Conservation (phyloP, 2,797 vertebrate genomes). For the Ispidina picta region DNA sequence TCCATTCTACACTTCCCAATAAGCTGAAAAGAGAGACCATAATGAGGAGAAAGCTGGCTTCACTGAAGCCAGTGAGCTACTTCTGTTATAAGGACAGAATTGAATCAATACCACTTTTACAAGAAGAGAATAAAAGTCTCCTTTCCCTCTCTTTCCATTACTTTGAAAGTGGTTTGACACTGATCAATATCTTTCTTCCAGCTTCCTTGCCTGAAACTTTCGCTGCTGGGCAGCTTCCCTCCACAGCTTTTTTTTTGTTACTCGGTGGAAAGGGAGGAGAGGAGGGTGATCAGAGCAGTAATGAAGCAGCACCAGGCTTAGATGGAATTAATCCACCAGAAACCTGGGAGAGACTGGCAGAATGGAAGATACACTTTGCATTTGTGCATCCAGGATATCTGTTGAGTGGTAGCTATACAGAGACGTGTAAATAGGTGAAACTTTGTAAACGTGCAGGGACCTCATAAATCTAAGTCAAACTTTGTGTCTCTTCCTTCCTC, state of each 20-base stretch:
- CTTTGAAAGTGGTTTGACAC: neutral
- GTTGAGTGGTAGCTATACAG: neutral
- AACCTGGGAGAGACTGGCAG: neutral
- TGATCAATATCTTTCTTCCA: neutral
- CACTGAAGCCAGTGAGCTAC: neutral
- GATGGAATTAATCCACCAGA: neutral
- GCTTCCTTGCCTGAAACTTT: neutral
- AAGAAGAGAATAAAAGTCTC: neutral
- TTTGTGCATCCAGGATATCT: neutral
- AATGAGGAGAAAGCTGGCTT: neutral
- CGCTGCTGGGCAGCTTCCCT: neutral
- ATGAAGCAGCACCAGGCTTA: neutral
- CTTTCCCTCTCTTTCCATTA: neutral
- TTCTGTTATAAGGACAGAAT: neutral
- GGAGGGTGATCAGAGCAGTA: neutral
- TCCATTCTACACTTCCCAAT: neutral
- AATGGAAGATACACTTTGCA: neutral
- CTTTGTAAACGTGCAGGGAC: neutral
- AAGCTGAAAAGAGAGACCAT: neutral
- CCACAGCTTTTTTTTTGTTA: neutral
- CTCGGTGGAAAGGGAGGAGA: neutral
- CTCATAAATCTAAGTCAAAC: neutral
- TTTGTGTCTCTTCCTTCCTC: neutral
- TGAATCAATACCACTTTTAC: constrained; percentile 21
- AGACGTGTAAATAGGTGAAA: neutral